Base-by-base conservation (phyloP, 2,113 vertebrate species). In the Corythaeola cristata region DNA sequence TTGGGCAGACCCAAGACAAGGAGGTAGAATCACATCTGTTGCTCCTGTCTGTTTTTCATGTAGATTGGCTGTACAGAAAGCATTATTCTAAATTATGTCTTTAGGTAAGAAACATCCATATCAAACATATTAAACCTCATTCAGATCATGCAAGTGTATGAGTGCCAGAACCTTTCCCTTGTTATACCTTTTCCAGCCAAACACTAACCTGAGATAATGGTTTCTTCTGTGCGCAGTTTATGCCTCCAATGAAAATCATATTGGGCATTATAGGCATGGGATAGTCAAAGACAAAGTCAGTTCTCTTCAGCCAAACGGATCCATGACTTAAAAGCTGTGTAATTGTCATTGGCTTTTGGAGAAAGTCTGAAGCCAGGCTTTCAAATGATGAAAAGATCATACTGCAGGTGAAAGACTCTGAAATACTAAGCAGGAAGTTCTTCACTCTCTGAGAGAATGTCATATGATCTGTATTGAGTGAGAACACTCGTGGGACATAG, bases 251-350 rank as follows among this genome's bases (percentile, higher is more conserved):
- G 35, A 98, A 97, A 37, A 99, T 45, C 73, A 99, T 92, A 32
- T 98, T 99, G 30, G 99, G 98, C 98, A 99, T 98, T 47, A 98
- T 39, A 4, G 98, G 98, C 21, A 96, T 98, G 11, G 99, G 98
- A 27, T 97, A 97, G 27, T 99, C 99, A 12, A 99, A 90, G 6
- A 96, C 98, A 88, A 99, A 98, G 94, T 99, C 98, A 0, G 95
- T 77, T 78, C 98, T 98, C 64, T 98, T 85, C 78, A 99, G 96
- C 99, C 98, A 99, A 71, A 99, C 5, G 2, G 97, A 98, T 41
- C 97, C 97, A 7, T 97, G 56, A 77, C 95, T 94, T 52, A 99
- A 18, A 8, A 99, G 97, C 9, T 98, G 96, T 2, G 71, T 86
- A 23, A 99, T 58, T 3, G 98, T 98, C 59, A 98, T 62, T 0